These are phyloP conservation scores for Cheilosia scutellata DNA, from an alignment of 2,888 invertebrate genomes.

Conservation along the genomic window DNA sequence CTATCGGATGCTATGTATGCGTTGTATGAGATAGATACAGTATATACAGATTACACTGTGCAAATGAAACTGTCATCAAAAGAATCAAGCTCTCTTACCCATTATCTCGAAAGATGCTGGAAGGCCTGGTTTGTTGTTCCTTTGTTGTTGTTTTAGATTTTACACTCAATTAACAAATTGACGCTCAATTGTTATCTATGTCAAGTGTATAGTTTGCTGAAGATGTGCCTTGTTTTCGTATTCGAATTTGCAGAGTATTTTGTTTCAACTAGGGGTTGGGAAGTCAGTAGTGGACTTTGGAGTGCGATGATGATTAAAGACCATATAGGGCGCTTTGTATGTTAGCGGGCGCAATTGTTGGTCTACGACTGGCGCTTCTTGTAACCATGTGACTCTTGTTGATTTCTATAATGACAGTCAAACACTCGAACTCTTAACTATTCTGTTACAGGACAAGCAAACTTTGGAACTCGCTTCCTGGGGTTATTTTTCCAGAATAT, in stretches of 20 bases:
- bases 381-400: too few species aligned
- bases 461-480: too few species aligned
- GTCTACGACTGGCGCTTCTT: too few species aligned
- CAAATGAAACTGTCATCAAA: not conserved
- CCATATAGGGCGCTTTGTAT: too few species aligned
- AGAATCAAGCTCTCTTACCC: conserved; percentile 33
- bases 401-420: too few species aligned
- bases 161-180: not conserved
- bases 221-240: conserved; percentile 16
- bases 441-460: too few species aligned
- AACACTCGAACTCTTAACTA: too few species aligned
- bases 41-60: not conserved
- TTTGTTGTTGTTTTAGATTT: conserved; percentile 15
- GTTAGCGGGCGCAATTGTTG: too few species aligned
- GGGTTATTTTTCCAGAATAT: too few species aligned
- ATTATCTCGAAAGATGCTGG: not conserved
- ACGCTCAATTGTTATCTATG: conserved; percentile 37
- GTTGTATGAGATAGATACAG: conserved; percentile 8
- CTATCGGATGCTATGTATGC: conserved; percentile 12
- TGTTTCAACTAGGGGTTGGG: too few species aligned
- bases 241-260: not conserved
- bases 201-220: conserved; percentile 41
- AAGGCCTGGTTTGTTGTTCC: not conserved
- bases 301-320: too few species aligned
- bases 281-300: not conserved